Base-by-base conservation (phyloP, 2,797 vertebrate genomes). In the Clarias platycephalus region DNA sequence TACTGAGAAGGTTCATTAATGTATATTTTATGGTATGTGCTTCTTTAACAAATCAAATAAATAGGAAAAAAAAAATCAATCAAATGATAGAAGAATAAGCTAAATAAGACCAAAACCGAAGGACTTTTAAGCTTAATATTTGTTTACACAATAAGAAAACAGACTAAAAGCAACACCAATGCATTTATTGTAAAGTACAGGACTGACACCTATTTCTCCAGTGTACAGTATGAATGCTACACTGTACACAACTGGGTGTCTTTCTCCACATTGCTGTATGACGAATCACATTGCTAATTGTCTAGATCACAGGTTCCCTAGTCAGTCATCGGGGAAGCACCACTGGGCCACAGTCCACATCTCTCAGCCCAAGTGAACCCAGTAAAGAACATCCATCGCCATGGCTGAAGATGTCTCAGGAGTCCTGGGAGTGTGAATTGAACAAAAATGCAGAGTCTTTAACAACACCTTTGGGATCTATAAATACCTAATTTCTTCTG, bases 221-320 rank as follows among this genome's bases (percentile, higher is more conserved):
- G 58, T 75, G 18, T 75, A 53, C 49, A 53, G 49, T 53, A 66
- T 74, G 58, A 85, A 85, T 75, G 83, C 83, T 63, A 89, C 81
- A 83, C 74, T 87, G 81, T 80, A 87, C 80, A 82, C 87, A 88
- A 78, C 83, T 83, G 82, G 67, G 76, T 90, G 82, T 87, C 80
- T 87, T 76, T 83, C 81, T 89, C 81, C 87, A 63, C 60, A 31
- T 63, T 82, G 72, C 82, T 64, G 74, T 37, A 76, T 67, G 79
- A 78, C 70, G 71, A 83, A 83, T 90, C 85, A 67, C 78, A 84
- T 85, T 86, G 85, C 89, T 91, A 91, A 91, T 91, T 91, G 89
- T 90, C 89, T 86, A 88, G 89, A 93, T 88, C 72, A 86, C 88
- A 87, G 81, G 82, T 89, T 88, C 85, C 88, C 89, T 90, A 88